These are phyloP conservation scores for Hydrolagus colliei DNA, from an alignment of 2,797 vertebrate genomes.

Conservation along the genomic window DNA sequence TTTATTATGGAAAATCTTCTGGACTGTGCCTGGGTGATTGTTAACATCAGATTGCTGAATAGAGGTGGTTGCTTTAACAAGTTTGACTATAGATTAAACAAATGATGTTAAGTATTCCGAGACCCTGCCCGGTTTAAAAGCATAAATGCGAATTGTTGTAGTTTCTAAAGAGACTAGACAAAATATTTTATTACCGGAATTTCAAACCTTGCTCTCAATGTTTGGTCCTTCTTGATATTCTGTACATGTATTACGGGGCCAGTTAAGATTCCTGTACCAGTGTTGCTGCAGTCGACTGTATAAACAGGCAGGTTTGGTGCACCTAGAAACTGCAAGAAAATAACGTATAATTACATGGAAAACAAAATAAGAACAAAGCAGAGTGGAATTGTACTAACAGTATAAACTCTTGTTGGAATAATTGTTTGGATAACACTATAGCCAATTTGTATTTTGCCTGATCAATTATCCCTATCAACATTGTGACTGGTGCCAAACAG, in stretches of 20 bases:
- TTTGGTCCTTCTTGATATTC: constrained; percentile 63
- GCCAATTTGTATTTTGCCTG: too few relatives aligned
- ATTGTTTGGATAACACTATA: too few relatives aligned
- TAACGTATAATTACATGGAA: not conserved
- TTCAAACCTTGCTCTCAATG: constrained; percentile 63
- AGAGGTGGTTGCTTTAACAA: too few relatives aligned
- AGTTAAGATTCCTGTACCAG: constrained; percentile 66
- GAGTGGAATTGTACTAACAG: too few relatives aligned
- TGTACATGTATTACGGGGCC: constrained; percentile 66
- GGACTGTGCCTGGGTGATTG: too few relatives aligned
- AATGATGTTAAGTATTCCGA: too few relatives aligned
- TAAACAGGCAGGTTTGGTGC: constrained; percentile 57
- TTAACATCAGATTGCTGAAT: too few relatives aligned
- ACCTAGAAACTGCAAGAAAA: constrained; percentile 61
- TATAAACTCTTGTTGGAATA: too few relatives aligned
- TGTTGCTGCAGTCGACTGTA: constrained; percentile 69
- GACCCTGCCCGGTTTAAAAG: not conserved
- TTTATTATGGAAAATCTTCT: too few relatives aligned
- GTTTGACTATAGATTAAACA: too few relatives aligned
- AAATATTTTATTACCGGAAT: constrained; percentile 61
- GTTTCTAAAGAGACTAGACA: not conserved
- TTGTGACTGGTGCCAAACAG: too few relatives aligned
- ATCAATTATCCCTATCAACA: too few relatives aligned
- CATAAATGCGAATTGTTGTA: not conserved
- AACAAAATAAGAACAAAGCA: not conserved